These are phyloP conservation scores for Larimichthys crocea DNA, from an alignment of 2,113 vertebrate genomes.

Conservation along the genomic window DNA sequence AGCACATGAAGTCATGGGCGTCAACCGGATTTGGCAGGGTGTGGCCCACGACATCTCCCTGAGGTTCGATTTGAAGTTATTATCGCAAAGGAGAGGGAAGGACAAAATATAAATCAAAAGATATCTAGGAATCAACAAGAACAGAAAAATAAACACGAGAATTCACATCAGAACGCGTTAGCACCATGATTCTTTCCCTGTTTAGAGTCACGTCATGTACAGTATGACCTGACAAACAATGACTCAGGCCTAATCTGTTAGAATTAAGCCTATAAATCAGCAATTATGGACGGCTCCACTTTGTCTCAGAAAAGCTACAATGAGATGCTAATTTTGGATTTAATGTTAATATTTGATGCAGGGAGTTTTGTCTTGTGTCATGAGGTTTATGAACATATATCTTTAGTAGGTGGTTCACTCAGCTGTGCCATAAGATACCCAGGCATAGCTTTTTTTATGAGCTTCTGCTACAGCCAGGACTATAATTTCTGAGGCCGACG, in stretches of 20 bases:
- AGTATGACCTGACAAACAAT: rapidly evolving
- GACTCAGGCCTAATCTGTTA: not conserved
- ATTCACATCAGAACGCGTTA: not conserved
- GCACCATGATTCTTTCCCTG: not conserved
- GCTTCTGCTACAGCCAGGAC: not conserved
- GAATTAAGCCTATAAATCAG: not conserved
- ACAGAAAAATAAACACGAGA: not conserved
- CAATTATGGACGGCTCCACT: not conserved
- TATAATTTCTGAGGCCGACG: not conserved
- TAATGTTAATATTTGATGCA: not conserved
- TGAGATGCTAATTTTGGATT: not conserved
- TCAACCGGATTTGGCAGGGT: constrained; percentile 45
- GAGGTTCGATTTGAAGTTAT: not conserved
- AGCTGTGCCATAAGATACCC: not conserved
- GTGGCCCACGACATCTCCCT: constrained; percentile 26
- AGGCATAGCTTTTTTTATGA: not conserved
- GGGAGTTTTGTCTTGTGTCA: not conserved
- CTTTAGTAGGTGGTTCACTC: not conserved
- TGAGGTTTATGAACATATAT: not conserved
- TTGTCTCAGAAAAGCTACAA: not conserved
- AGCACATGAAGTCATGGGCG: constrained; percentile 18
- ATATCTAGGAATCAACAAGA: not conserved
- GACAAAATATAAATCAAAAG: not conserved
- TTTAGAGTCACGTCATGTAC: not conserved
- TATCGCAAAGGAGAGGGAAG: not conserved